Conservation (phyloP, 2,113 vertebrate genomes). For the Regulus satrapa region DNA sequence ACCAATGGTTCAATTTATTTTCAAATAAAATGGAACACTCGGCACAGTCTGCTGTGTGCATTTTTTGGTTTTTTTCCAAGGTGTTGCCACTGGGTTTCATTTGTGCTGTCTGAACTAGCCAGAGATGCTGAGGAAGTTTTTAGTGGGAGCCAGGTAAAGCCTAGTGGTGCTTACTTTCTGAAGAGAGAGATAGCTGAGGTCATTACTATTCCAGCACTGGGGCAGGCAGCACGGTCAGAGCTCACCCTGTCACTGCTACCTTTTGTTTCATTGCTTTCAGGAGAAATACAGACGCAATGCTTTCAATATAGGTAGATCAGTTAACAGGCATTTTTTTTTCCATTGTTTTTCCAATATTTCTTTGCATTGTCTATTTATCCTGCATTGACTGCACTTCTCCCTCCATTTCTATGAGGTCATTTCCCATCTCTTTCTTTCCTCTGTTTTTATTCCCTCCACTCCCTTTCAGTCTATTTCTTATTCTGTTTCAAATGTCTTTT, state of each 20-base stretch:
- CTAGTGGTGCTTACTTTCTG: not conserved
- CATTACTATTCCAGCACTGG: not conserved
- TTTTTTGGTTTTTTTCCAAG: not conserved
- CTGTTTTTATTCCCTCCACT: fast-evolving
- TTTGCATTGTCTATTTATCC: not conserved
- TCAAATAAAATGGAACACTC: not conserved
- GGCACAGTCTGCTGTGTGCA: fast-evolving
- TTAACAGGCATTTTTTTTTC: not conserved
- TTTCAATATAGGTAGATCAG: not conserved
- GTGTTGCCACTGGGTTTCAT: fast-evolving
- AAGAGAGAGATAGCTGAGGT: not conserved
- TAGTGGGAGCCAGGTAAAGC: not conserved
- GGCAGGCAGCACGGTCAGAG: fast-evolving
- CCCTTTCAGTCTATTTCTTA: not conserved
- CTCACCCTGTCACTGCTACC: not conserved
- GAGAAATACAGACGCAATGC: not conserved
- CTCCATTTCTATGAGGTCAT: not conserved
- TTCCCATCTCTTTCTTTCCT: not conserved
- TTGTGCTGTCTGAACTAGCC: not conserved
- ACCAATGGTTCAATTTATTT: not conserved
- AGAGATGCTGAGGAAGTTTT: not conserved
- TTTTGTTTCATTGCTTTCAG: not conserved
- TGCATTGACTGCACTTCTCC: not conserved
- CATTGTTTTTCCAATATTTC: not conserved
- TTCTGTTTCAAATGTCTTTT: not conserved